Conservation (phyloP, 64 coral and sea anemone genomes). For the Montipora capricornis region DNA sequence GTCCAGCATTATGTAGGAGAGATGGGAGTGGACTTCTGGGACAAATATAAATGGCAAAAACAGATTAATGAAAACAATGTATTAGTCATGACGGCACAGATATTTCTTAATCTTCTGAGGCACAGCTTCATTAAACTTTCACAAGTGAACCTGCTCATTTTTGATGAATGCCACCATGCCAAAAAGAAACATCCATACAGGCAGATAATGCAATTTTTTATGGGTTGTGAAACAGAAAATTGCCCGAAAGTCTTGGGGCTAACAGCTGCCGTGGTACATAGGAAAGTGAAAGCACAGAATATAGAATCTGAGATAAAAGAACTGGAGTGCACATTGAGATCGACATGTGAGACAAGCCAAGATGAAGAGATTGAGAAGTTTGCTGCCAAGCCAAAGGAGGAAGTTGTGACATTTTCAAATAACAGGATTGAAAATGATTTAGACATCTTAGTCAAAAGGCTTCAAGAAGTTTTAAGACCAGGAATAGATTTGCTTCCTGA, state of each 20-base stretch:
- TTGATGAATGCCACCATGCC: constrained; percentile 98
- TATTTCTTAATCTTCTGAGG: constrained; percentile 77
- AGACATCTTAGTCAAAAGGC: constrained; percentile 3
- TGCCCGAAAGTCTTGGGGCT: constrained; percentile 76
- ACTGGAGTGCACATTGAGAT: constrained; percentile 81
- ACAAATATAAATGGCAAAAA: constrained; percentile 65
- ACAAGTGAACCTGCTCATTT: constrained; percentile 84
- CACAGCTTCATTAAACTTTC: constrained; percentile 70
- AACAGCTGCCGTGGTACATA: constrained; percentile 87
- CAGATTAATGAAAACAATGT: constrained; percentile 81
- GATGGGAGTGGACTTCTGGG: constrained; percentile 93
- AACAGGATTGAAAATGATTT: constrained; percentile 14
- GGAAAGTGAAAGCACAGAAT: constrained; percentile 73
- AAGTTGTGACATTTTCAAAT: constrained; percentile 45
- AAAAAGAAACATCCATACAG: constrained; percentile 89
- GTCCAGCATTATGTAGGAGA: constrained; percentile 86
- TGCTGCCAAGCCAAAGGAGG: constrained; percentile 79
- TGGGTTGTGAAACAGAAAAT: neutral
- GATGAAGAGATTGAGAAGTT: constrained; percentile 76
- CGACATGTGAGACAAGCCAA: constrained; percentile 85
- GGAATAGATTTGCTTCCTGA: constrained; percentile 61
- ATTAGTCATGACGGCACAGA: constrained; percentile 95
- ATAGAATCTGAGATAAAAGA: constrained; percentile 81
- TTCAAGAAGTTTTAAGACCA: constrained; percentile 31
- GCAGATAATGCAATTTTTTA: constrained; percentile 84